Conservation (phyloP, 2,797 vertebrate species). For the Oreortyx pictus region DNA sequence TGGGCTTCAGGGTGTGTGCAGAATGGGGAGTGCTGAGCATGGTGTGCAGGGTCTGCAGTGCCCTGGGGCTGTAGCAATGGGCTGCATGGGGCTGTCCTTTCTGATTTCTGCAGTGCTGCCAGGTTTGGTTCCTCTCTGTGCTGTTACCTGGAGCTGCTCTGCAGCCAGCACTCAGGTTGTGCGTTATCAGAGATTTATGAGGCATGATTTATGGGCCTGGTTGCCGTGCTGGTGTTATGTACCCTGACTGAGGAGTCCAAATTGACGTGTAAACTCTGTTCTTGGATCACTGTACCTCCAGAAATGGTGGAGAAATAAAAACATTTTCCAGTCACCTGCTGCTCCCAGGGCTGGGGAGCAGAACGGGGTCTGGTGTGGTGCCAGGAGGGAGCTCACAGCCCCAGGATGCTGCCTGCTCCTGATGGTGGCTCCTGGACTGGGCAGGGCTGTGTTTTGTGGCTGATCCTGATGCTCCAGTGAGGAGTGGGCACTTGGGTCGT, state of each 20-base stretch:
- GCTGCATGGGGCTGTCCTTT: neutral
- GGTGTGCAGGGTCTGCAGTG: neutral
- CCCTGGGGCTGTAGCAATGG: neutral
- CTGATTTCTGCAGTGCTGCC: neutral
- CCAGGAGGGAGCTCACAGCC: neutral
- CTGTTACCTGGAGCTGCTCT: slow-evolving; percentile 32
- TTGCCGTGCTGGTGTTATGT: slow-evolving; percentile 40
- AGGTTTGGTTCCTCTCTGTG: neutral
- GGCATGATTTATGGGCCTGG: slow-evolving; percentile 58
- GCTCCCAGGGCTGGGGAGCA: neutral
- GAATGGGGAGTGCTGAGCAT: fast-evolving
- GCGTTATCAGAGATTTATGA: slow-evolving; percentile 61
- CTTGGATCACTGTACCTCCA: slow-evolving; percentile 53
- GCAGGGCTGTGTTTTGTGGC: neutral
- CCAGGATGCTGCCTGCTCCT: neutral
- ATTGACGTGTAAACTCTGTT: slow-evolving; percentile 62
- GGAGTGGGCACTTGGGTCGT: neutral
- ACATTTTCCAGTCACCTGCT: neutral
- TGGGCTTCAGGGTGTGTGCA: neutral
- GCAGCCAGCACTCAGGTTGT: slow-evolving; percentile 10
- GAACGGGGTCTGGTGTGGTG: neutral
- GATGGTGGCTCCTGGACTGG: neutral
- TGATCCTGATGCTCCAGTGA: neutral
- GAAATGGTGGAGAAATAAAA: neutral
- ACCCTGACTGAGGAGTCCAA: slow-evolving; percentile 50